phyloP scores from a whole-genome alignment of 2,888 invertebrate species.

The Eulithis prunata region DNA sequence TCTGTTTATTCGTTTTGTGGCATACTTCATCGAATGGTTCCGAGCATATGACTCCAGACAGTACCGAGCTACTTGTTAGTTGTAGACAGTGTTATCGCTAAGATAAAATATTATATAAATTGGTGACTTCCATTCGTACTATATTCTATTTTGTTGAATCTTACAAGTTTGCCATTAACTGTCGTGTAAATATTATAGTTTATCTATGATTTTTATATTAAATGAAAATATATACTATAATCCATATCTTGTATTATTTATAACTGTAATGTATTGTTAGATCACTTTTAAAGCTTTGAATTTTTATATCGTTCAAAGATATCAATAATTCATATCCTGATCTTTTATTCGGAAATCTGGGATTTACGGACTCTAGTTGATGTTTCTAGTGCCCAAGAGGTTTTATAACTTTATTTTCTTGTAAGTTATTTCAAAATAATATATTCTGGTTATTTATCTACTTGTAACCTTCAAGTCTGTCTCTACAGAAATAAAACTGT shows the following conservation, averaged over 20 bases:
- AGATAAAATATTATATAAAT: slow-evolving; percentile 23
- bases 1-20: too few species aligned
- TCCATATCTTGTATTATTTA: slow-evolving; percentile 51
- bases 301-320: not conserved
- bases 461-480: too few species aligned
- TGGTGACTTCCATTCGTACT: slow-evolving; percentile 38
- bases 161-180: slow-evolving; percentile 78
- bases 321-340: slow-evolving; percentile 8
- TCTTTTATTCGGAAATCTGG: not conserved
- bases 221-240: slow-evolving; percentile 76
- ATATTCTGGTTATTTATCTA: too few species aligned
- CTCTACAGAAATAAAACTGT: too few species aligned
- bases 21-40: not conserved
- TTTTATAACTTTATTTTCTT: too few species aligned
- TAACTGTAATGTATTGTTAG: not conserved
- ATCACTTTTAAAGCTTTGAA: not conserved
- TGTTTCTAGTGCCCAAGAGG: too few species aligned
- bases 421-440: too few species aligned
- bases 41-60: not conserved
- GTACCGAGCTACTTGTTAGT: slow-evolving; percentile 11
- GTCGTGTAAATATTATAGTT: slow-evolving; percentile 79
- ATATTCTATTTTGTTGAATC: slow-evolving; percentile 58
- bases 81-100: slow-evolving; percentile 37
- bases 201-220: slow-evolving; percentile 81
- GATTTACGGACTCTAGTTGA: too few species aligned